Evolutionary conservation across 2,797 vertebrate genomes (phyloP).

Genomic region (Phrynocephalus guinanensis): DNA sequence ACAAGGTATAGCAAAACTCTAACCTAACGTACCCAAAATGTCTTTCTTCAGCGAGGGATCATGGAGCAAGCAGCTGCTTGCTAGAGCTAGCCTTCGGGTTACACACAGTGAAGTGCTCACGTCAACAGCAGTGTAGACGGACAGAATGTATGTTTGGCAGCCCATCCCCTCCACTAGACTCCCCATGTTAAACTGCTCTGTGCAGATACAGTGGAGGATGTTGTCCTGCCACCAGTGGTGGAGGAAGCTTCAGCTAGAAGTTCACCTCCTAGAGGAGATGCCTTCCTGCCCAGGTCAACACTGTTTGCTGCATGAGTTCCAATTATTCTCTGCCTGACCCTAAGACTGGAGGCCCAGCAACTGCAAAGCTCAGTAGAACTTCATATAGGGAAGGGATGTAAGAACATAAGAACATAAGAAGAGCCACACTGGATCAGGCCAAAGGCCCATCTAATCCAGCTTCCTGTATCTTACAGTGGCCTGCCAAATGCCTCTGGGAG

Average conservation of each 20-base stretch:
- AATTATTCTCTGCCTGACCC: background rate
- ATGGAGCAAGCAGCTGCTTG: background rate
- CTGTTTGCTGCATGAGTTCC: background rate
- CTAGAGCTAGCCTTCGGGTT: background rate
- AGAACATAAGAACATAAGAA: too few relatives aligned
- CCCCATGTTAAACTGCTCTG: background rate
- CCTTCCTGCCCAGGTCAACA: background rate
- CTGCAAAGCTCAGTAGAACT: background rate
- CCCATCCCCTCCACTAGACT: background rate
- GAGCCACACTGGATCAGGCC: too few relatives aligned
- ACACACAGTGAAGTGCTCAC: background rate
- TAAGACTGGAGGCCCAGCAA: background rate
- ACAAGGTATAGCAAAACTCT: background rate
- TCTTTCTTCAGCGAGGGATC: background rate
- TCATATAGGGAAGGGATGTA: too few relatives aligned
- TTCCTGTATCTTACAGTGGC: too few relatives aligned
- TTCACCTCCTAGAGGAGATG: too few relatives aligned
- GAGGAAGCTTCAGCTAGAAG: background rate
- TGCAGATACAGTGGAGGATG: background rate
- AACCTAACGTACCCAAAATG: background rate
- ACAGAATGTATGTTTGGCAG: background rate
- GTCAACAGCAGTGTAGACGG: background rate
- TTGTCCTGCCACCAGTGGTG: background rate
- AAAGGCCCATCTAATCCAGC: too few relatives aligned
- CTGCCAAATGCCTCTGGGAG: too few relatives aligned